Evolutionary conservation across 2,113 vertebrate species (phyloP), one percentile per base, ranked within the genome.

Genomic region (Grammomys surdaster): DNA sequence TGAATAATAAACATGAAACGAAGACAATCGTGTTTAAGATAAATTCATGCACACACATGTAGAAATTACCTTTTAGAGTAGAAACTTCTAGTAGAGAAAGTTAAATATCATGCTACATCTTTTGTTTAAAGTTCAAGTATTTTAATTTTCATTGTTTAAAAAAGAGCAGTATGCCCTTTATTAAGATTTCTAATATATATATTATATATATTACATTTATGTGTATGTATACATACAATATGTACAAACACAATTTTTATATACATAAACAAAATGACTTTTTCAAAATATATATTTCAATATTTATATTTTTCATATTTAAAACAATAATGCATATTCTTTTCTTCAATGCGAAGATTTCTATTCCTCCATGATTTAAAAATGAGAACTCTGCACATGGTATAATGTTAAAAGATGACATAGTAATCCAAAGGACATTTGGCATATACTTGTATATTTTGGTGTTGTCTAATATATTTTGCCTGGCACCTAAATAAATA

Each of bases 71-170:
- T 2, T 14, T 73, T 82, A 69, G 16, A 86, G 3, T 94, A 54
- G 86, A 88, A 95, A 72, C 0, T 90, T 40, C 28, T 80, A 69
- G 17, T 33, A 69, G 31, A 93, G 48, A 60, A 73, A 94, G 67
- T 90, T 76, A 88, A 93, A 72, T 36, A 88, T 60, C 43, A 56
- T 94, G 93, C 43, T 33, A 43, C 22, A 80, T 14, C 36, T 96
- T 96, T 82, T 75, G 63, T 87, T 93, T 91, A 90, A 95, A 92
- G 24, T 54, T 94, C 73, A 19, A 73, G 17, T 77, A 26, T 88
- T 95, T 92, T 85, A 88, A 48, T 56, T 7, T 36, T 6, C 36
- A 72, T 4, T 70, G 51, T 86, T 12, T 90, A 60, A 40, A 8
- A 89, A 43, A 92, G n/a, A 84, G 69, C 20, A 94, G n/a, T 9